A percentile compares a stretch with the other conserved stretches of the same genome.
phyloP scores from a whole-genome alignment of 2,113 vertebrate species.

The Malurus melanocephalus region DNA sequence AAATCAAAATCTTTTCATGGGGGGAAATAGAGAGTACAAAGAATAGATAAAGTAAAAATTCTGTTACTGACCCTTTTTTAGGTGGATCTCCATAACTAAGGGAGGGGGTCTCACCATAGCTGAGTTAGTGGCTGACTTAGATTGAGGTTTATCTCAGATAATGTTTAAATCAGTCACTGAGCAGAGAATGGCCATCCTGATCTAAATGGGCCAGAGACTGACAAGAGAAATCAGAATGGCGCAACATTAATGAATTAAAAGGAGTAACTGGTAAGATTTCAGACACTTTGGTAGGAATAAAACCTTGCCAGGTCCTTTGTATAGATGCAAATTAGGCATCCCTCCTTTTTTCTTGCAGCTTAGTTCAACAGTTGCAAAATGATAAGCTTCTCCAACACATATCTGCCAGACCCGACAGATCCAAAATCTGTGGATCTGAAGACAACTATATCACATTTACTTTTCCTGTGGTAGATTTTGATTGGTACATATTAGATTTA shows the following conservation, averaged over 20 bases:
- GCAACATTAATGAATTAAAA: neutral
- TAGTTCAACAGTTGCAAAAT: neutral
- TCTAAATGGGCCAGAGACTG: neutral
- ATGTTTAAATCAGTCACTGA: neutral
- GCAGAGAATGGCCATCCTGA: rapidly evolving
- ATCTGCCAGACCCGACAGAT: neutral
- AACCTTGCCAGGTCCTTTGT: neutral
- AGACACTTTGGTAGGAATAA: neutral
- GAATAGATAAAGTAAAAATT: neutral
- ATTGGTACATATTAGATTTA: neutral
- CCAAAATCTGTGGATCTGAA: neutral
- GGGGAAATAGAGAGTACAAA: neutral
- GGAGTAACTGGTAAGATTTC: neutral
- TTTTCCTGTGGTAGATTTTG: neutral
- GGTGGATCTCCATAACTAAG: neutral
- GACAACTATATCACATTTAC: neutral
- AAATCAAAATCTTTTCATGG: neutral
- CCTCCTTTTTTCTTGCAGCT: neutral
- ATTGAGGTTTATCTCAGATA: neutral
- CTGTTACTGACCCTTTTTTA: neutral
- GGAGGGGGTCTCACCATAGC: neutral
- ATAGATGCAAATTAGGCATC: neutral
- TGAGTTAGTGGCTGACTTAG: neutral
- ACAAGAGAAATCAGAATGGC: neutral
- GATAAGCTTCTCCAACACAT: neutral